Evolutionary conservation across 2,888 invertebrate species (phyloP).

Genomic region (Steinernema hermaphroditum): DNA sequence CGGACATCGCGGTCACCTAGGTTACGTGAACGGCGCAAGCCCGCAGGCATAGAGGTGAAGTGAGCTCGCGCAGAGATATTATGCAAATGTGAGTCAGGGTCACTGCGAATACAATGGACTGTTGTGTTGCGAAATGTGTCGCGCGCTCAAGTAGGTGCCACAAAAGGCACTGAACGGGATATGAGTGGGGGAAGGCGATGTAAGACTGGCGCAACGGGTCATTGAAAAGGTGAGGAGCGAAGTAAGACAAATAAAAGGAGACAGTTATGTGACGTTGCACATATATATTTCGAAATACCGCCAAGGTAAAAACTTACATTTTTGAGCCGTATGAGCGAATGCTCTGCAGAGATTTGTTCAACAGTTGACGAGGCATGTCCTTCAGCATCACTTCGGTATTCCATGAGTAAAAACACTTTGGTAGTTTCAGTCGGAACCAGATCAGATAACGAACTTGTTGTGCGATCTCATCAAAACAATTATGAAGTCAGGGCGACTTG

Average conservation of each 20-base stretch:
- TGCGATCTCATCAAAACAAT: no score
- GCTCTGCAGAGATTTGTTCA: no score
- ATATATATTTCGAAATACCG: no score
- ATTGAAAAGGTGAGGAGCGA: neutral
- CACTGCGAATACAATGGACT: neutral
- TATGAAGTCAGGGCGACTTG: no score
- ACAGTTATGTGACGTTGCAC: no score
- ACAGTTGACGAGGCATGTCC: no score
- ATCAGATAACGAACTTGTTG: no score
- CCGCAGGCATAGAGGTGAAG: neutral
- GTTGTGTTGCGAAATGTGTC: conserved; percentile 21
- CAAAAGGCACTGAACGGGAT: neutral
- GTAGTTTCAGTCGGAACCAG: no score
- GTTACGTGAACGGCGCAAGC: conserved; percentile 4
- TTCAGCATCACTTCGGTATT: no score
- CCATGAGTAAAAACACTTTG: no score
- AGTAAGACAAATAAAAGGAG: conserved; percentile 14
- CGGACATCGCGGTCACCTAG: neutral
- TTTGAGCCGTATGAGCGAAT: no score
- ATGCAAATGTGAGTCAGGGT: conserved; percentile 28
- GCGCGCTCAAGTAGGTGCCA: conserved; percentile 4
- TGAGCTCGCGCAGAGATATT: neutral
- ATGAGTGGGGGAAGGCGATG: neutral
- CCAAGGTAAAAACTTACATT: no score
- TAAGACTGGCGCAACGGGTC: neutral